Conservation (phyloP, 2,113 vertebrate genomes). For the Cnemophilus loriae region DNA sequence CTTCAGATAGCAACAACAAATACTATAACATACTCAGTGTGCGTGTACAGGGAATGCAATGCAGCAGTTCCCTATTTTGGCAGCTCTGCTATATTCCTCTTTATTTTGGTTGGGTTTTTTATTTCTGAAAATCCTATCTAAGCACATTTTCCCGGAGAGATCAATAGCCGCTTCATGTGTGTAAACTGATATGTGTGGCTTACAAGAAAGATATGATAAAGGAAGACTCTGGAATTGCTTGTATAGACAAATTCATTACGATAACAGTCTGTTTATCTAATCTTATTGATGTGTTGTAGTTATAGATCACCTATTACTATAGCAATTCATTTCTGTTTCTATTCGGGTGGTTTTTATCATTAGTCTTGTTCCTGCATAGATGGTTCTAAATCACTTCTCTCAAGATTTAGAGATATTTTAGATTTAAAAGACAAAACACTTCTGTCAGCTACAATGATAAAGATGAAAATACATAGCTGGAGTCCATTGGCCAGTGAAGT, state of each 20-base stretch:
- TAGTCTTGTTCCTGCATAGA: background rate
- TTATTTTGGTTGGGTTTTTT: background rate
- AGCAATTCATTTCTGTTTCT: slow-evolving; percentile 15
- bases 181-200: slow-evolving; percentile 7
- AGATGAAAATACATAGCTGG: background rate
- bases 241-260: slow-evolving; percentile 28
- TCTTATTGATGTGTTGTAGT: slow-evolving; percentile 4
- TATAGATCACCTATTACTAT: background rate
- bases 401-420: background rate
- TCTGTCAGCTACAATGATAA: background rate
- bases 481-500: background rate
- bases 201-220: background rate
- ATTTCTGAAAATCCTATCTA: background rate
- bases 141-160: background rate
- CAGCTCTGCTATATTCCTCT: background rate
- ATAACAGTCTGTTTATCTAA: slow-evolving; percentile 11
- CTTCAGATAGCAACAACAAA: background rate
- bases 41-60: background rate
- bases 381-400: background rate
- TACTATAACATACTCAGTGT: background rate
- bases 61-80: background rate
- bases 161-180: slow-evolving; percentile 23
- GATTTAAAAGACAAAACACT: background rate
- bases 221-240: background rate
- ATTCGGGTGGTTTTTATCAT: background rate